Conservation (phyloP, 2,888 invertebrate species). For the Polydrusus pterygomalis region DNA sequence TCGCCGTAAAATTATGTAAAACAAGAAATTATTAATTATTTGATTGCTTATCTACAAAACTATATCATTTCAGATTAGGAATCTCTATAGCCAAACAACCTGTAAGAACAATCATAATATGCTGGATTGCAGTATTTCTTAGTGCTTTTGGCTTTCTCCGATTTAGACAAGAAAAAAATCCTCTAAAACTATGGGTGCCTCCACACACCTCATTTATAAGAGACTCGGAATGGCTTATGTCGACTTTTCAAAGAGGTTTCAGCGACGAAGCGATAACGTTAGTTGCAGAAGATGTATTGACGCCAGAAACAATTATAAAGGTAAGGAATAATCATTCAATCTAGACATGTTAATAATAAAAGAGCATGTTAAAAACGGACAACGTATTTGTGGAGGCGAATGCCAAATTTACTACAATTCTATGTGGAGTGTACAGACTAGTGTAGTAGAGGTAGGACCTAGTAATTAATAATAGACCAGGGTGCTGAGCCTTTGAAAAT, state of each 20-base stretch:
- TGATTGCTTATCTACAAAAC: not conserved
- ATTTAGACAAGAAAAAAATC: slow-evolving; percentile 84
- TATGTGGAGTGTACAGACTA: too few species aligned
- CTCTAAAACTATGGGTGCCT: slow-evolving; percentile 85
- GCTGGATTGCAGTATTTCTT: slow-evolving; percentile 75
- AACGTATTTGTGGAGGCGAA: too few species aligned
- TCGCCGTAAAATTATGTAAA: too few species aligned
- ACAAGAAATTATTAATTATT: too few species aligned
- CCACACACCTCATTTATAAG: slow-evolving; percentile 80
- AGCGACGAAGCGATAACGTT: slow-evolving; percentile 78
- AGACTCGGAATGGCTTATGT: slow-evolving; percentile 84
- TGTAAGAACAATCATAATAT: slow-evolving; percentile 76
- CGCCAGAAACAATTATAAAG: slow-evolving; percentile 75
- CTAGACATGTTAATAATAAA: too few species aligned
- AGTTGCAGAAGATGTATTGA: slow-evolving; percentile 80
- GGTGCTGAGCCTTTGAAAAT: too few species aligned
- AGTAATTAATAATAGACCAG: too few species aligned
- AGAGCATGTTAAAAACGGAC: too few species aligned
- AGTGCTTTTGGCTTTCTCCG: slow-evolving; percentile 78
- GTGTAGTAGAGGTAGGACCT: too few species aligned
- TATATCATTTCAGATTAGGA: slow-evolving; percentile 69
- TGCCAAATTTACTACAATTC: too few species aligned
- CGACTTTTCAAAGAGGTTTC: slow-evolving; percentile 79
- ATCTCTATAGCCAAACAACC: slow-evolving; percentile 77
- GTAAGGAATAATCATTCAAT: slow-evolving; percentile 64